Evolutionary conservation across 2,113 vertebrate species (phyloP), one percentile per base, ranked within the genome.

Genomic region (Rhadina sibilatrix): DNA sequence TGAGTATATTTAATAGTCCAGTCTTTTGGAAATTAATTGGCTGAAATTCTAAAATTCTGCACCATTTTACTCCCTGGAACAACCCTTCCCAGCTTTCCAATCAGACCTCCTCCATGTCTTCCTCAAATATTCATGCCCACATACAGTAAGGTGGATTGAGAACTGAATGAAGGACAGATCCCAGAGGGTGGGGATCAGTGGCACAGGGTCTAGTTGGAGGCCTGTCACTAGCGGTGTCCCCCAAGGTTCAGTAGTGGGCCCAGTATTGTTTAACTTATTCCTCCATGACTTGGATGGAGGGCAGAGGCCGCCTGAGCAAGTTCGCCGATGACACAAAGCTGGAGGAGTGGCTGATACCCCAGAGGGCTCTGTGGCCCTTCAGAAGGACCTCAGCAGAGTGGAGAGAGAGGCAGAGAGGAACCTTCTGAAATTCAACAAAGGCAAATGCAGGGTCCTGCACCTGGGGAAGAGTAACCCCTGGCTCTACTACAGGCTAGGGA

Each of bases 361-460:
- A 59, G 37, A 9, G 14, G 14, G 14, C 33, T 31, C 14, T 35
- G 60, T 30, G 75, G 42, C 60, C 42, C 60, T 49, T 57, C 70
- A 57, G 35, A 59, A 50, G 9, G 31, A 17, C 33, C 27, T 37
- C 0, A 0, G 5, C 33, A 60, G 64, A 3, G 0, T 19, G 14
- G 17, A 52, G 25, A 20, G 35, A 76, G 1, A 6, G 21, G 25
- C 21, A 77, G 37, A 31, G 21, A 38, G 5, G 46, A 52, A 33
- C 22, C 1, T 27, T 69, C 46, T 33, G 18, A 44, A 46, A 77
- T 38, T 69, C 18, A 78, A 4, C 27, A 44, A 33, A 23, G 46
- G 46, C 15, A 7, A 77, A 3, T 15, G 10, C 53, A 76, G 35
- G 10, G 42, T 37, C 33, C 22, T 52, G 22, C 9, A 52, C 33